Conservation (phyloP, 2,797 vertebrate genomes). For the Cichlasoma orientale region DNA sequence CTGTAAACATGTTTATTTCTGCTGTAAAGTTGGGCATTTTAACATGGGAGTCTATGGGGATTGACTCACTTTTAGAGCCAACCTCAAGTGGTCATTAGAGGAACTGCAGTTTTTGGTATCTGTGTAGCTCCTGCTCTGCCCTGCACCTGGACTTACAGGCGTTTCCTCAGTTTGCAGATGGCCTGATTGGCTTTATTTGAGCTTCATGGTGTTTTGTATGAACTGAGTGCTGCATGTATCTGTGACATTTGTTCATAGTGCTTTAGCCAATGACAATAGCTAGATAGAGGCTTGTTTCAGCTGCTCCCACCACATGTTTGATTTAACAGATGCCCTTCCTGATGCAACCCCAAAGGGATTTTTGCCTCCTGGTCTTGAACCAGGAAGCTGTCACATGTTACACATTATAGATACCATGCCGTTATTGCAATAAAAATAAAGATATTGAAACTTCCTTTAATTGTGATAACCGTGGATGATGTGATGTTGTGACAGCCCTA, state of each 20-base stretch:
- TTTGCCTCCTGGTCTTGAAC: not conserved
- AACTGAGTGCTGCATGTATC: too few relatives aligned
- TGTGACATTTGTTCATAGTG: not conserved
- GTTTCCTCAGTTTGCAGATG: not conserved
- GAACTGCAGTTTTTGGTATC: not conserved
- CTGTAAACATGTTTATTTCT: not conserved
- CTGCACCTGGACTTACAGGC: not conserved
- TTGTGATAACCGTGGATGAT: not conserved
- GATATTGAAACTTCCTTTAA: not conserved
- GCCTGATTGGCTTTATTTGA: too few relatives aligned
- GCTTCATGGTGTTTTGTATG: too few relatives aligned
- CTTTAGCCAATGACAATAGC: fast-evolving
- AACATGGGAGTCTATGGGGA: not conserved
- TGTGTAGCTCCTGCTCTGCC: not conserved
- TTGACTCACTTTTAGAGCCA: too few relatives aligned
- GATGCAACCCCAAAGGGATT: not conserved
- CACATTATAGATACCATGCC: not conserved
- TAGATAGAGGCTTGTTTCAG: too few relatives aligned
- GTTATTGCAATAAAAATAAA: not conserved
- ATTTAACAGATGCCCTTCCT: not conserved
- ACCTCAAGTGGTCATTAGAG: fast-evolving
- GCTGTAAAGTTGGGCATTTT: not conserved
- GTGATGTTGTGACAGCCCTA: not conserved
- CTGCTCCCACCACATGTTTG: too few relatives aligned
- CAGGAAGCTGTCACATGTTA: not conserved